Base-by-base conservation (phyloP, 2,113 vertebrate genomes). In the Neodontobutis hainanensis region DNA sequence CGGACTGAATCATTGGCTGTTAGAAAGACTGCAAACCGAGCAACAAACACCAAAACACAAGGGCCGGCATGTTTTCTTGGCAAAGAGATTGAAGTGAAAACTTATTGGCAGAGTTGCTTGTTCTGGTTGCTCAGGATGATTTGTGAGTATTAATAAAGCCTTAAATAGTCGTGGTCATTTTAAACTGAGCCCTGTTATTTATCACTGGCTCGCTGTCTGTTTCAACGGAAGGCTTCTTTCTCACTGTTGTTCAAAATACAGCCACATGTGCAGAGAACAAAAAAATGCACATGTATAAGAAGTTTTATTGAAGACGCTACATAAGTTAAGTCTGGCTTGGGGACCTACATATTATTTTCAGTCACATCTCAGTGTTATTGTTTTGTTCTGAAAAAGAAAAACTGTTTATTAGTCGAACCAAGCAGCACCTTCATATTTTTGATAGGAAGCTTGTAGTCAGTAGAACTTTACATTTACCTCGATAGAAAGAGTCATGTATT, bases 11-110 rank as follows among this genome's bases (percentile, higher is more conserved):
- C 57, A 8, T 40, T 70, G 58, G 70, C 68, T 63, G 66, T 35
- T 38, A 38, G 35, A 32, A 48, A 61, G 71, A 70, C 78, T 77
- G 64, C 51, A 52, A 27, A 68, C 68, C 52, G 5, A 43, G 36
- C 65, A 63, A 70, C 61, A 75, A 66, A 73, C 65, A 75, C 57
- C 55, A 35, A 75, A 69, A 42, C 52, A 47, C 63, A 16, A 64
- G 48, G 63, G 66, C 84, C 71, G 68, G 80, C 83, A 73, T 75
- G 62, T 68, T 78, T 82, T 85, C 57, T 81, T 85, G 80, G 77
- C 81, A 78, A 57, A 27, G 12, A 11, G 27, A 66, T 61, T 64
- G 53, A 66, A 56, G 44, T 64, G 61, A 77, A 52, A 88, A 86
- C 57, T 70, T 80, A 15, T 34, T 81, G 85, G 83, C 78, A 79